These are phyloP conservation scores for Tetheella fluctuosa DNA, from an alignment of 2,888 invertebrate genomes.

Conservation along the genomic window DNA sequence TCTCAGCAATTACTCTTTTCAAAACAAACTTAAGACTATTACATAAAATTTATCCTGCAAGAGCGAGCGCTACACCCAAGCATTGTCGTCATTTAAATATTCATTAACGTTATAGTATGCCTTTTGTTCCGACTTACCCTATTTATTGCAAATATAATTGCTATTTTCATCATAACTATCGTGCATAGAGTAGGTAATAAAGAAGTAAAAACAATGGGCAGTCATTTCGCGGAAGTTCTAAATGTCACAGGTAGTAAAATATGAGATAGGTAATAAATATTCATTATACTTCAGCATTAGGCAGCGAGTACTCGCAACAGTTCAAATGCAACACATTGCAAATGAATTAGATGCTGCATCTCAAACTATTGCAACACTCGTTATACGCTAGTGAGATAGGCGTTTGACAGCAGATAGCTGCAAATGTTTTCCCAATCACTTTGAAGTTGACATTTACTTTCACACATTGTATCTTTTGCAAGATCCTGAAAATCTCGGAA, in stretches of 20 bases:
- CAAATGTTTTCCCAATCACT: slow-evolving; percentile 1
- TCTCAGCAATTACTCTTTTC: no score
- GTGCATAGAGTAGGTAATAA: not conserved
- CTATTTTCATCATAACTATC: not conserved
- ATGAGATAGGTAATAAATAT: not conserved
- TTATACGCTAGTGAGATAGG: not conserved
- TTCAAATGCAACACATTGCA: slow-evolving; percentile 1
- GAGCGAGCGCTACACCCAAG: no score
- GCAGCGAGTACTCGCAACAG: not conserved
- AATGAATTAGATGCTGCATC: slow-evolving; percentile 1
- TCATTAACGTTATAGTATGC: no score
- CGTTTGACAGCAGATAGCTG: not conserved
- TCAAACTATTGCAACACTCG: not conserved
- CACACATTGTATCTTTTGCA: not conserved
- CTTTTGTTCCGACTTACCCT: not conserved
- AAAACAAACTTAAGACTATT: no score
- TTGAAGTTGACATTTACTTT: not conserved
- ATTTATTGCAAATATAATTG: not conserved
- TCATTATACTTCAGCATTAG: not conserved
- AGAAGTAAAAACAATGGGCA: not conserved
- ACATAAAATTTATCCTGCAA: no score
- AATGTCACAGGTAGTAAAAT: slow-evolving; percentile 1
- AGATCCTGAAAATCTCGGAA: not conserved
- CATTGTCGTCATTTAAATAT: no score
- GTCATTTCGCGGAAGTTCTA: not conserved